Evolutionary conservation across 2,888 invertebrate species (phyloP).

Genomic region (Theretra japonica): DNA sequence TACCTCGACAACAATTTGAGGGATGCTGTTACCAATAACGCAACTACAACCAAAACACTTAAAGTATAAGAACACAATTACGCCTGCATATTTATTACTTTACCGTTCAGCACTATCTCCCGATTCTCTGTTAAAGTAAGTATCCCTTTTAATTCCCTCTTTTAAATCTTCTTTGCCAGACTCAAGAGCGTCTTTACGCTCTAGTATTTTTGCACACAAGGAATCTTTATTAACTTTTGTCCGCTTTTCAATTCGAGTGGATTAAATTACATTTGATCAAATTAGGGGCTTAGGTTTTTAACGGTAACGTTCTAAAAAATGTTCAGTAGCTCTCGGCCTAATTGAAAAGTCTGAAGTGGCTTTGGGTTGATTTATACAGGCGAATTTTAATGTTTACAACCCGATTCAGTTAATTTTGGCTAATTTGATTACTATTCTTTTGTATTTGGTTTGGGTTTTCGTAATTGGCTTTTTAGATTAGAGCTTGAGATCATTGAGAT

Average conservation of each 20-base stretch:
- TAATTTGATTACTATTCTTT: neutral
- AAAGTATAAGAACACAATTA: no score
- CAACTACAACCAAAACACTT: no score
- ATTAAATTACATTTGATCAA: conserved; percentile 21
- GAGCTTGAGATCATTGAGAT: neutral
- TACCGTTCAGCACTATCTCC: no score
- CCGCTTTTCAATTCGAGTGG: conserved; percentile 18
- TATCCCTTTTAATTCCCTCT: neutral
- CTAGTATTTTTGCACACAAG: conserved; percentile 7
- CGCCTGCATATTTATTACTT: no score
- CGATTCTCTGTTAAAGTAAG: neutral
- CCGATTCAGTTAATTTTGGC: neutral
- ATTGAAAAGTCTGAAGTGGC: conserved; percentile 4
- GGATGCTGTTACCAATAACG: no score
- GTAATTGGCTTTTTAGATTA: neutral
- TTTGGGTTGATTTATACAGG: neutral
- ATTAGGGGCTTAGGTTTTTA: conserved; percentile 17
- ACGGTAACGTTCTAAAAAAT: neutral
- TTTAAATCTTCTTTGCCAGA: neutral
- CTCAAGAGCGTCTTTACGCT: neutral
- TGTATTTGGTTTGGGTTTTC: neutral
- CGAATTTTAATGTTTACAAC: conserved; percentile 6
- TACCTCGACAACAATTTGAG: no score
- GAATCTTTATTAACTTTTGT: conserved; percentile 18
- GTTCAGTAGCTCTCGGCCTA: conserved; percentile 5